Evolutionary conservation across 2,113 vertebrate genomes (phyloP).

Genomic region (Talpa occidentalis): DNA sequence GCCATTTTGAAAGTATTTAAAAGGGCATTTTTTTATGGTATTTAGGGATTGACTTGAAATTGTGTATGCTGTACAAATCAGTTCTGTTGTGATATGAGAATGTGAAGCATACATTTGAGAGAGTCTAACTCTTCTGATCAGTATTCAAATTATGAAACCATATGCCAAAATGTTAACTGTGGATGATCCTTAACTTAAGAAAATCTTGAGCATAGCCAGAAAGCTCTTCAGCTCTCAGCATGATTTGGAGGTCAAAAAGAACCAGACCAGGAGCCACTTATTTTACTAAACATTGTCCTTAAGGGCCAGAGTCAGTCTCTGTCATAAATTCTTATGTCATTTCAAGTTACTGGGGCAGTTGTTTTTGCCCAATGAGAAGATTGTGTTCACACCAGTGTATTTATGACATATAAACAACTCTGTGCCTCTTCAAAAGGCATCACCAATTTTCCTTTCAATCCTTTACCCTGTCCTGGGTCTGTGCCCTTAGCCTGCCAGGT

Average conservation of each 20-base stretch:
- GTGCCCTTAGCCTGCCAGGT: not conserved
- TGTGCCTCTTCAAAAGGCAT: not conserved
- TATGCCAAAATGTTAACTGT: not conserved
- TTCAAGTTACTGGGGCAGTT: too few species aligned
- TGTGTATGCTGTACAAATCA: not conserved
- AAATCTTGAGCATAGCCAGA: not conserved
- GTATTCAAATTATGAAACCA: not conserved
- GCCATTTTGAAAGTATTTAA: conserved; percentile 24
- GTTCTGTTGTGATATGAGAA: not conserved
- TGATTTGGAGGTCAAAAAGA: not conserved
- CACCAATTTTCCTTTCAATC: not conserved
- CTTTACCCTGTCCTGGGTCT: not conserved
- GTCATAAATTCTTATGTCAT: not conserved
- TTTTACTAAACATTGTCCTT: not conserved
- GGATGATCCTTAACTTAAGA: not conserved
- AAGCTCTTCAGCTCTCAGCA: not conserved
- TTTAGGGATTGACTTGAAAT: not conserved
- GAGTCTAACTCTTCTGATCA: not conserved
- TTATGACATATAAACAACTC: not conserved
- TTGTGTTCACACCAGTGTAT: not conserved
- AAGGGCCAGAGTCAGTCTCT: not conserved
- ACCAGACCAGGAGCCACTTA: not conserved
- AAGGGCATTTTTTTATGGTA: not conserved
- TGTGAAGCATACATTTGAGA: conserved; percentile 1
- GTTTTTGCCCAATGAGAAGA: not conserved